Conservation (phyloP, 2,888 invertebrate species). For the Eledone cirrhosa region DNA sequence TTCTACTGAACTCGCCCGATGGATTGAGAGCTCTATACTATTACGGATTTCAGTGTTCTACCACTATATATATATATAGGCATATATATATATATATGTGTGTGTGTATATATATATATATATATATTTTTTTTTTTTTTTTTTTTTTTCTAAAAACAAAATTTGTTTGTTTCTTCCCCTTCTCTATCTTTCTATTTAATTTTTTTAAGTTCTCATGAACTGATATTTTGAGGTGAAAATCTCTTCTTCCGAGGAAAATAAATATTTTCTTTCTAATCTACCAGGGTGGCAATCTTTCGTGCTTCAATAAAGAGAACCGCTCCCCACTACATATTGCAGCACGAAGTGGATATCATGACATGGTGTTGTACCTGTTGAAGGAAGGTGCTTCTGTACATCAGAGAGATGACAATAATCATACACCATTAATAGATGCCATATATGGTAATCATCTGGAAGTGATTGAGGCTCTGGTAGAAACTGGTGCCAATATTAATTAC, state of each 20-base stretch:
- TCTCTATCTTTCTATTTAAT: too few species aligned
- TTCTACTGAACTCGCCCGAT: too few species aligned
- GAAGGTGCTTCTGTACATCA: slow-evolving; percentile 85
- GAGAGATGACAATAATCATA: slow-evolving; percentile 71
- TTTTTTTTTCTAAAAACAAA: too few species aligned
- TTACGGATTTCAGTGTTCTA: not conserved
- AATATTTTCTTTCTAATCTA: slow-evolving; percentile 29
- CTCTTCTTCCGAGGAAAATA: not conserved
- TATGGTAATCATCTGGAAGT: slow-evolving; percentile 61
- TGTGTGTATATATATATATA: too few species aligned
- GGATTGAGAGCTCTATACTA: too few species aligned
- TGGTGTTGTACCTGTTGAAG: slow-evolving; percentile 79
- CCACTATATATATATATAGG: too few species aligned
- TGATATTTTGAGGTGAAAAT: too few species aligned
- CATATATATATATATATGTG: too few species aligned
- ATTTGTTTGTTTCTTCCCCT: too few species aligned
- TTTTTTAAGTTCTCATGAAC: too few species aligned
- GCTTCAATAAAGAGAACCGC: slow-evolving; percentile 78
- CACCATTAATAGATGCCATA: slow-evolving; percentile 75
- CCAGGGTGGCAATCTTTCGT: slow-evolving; percentile 79
- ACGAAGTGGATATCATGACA: slow-evolving; percentile 74
- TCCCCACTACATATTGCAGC: slow-evolving; percentile 86
- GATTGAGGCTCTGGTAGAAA: slow-evolving; percentile 76
- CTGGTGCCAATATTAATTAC: slow-evolving; percentile 77
- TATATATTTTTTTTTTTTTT: too few species aligned